A percentile compares a stretch with the other conserved stretches of the same genome.
Conservation (phyloP, 2,797 vertebrate genomes). For the Natrix natrix region DNA sequence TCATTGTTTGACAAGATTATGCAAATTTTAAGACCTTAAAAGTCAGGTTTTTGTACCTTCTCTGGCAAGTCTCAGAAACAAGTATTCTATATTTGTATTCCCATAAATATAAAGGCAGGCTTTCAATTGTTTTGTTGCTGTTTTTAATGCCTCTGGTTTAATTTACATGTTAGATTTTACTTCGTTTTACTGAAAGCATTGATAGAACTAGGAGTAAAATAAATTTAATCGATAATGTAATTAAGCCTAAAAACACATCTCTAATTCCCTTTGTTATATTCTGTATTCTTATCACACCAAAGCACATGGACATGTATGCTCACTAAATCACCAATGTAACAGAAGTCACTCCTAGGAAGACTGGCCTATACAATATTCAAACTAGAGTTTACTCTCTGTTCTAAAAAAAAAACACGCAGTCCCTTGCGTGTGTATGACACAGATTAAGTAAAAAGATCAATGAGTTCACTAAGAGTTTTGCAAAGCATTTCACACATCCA, state of each 20-base stretch:
- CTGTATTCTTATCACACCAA: conserved; percentile 38
- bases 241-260: conserved; percentile 25
- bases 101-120: conserved; percentile 10
- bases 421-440: conserved; percentile 27
- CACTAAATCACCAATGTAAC: conserved; percentile 55
- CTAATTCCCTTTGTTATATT: conserved; percentile 56
- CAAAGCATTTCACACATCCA: conserved; percentile 36
- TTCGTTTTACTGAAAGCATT: not conserved
- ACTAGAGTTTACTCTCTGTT: conserved; percentile 42
- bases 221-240: not conserved
- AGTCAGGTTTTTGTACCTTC: conserved; percentile 10
- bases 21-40: conserved; percentile 21
- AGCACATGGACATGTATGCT: not conserved
- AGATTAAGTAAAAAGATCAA: conserved; percentile 58
- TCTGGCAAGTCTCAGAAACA: conserved; percentile 41
- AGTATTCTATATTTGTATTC: conserved; percentile 34
- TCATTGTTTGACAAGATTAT: conserved; percentile 23
- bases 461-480: conserved; percentile 46
- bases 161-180: not conserved
- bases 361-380: conserved; percentile 53
- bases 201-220: not conserved
- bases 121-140: not conserved
- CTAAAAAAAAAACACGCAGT: conserved; percentile 51
- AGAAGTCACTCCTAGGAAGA: conserved; percentile 61
- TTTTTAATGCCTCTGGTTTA: conserved; percentile 19